Evolutionary conservation across 1,140 invertebrate species (phyloP), one percentile per base, ranked within the genome.

Genomic region (Acromyrmex heyeri): DNA sequence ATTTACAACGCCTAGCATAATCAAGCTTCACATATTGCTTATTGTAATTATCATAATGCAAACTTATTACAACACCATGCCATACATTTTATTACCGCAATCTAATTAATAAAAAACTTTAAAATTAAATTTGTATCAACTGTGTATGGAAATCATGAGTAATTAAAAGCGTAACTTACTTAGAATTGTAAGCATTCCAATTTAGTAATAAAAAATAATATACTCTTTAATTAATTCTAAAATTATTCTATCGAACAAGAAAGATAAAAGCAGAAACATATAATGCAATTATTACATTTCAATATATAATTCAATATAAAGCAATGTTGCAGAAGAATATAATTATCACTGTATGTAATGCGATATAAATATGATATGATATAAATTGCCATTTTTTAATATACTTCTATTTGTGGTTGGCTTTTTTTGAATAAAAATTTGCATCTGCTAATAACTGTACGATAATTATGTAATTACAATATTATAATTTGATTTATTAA

Each of bases 231-330:
- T 57, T 59, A 72, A 76, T 82, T 0, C 38, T 75, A 65, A 69
- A 27, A 77, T 67, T 69, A 61, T 57, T 87, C 38, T 14, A n/a
- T 30, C 53, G 70, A 50, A 82, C 3, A 6, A 62, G 3, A 34
- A 76, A 72, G 86, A 75, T n/a, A 75, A 75, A 67, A 59, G 59
- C 50, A 59, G 38, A 81, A 86, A 86, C 65, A 62, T 50, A 21
- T 24, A 50, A 87, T 81, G 30, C 34, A 61, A 0, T 72, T n/a
- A 21, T 34, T 0, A 12, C 1, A 72, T 14, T 62, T 57, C 38
- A 18, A 8, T 16, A n/a, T n/a, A n/a, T n/a, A n/a, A n/a, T n/a
- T n/a, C n/a, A n/a, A n/a, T n/a, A n/a, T n/a, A 70, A 81, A 55
- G 12, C 53, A 48, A 44, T 34, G 27, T 34, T 48, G 61, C 30